Conservation (phyloP, 2,888 invertebrate genomes). For the Zelleria hepariella region DNA sequence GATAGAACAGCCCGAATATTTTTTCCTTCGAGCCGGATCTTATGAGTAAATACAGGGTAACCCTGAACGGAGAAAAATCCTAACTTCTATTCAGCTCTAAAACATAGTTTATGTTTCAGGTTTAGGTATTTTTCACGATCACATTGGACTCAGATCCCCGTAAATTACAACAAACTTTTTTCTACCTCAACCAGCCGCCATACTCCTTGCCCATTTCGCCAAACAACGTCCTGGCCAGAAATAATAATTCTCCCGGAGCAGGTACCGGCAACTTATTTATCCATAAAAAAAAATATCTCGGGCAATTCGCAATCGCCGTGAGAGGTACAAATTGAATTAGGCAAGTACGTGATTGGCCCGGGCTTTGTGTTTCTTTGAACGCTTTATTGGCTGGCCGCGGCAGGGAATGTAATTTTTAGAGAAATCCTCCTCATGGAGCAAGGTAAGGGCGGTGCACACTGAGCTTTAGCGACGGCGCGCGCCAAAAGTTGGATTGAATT, state of each 20-base stretch:
- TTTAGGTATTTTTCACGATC: too few relatives aligned
- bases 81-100: too few relatives aligned
- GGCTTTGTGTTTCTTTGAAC: constrained; percentile 37
- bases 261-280: constrained; percentile 16
- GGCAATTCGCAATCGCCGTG: constrained; percentile 59
- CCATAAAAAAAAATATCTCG: constrained; percentile 55
- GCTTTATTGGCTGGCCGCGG: constrained; percentile 24
- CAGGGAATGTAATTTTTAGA: constrained; percentile 50
- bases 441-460: neutral
- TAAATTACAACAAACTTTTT: too few relatives aligned
- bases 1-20: too few relatives aligned
- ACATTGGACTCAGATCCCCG: too few relatives aligned
- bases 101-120: too few relatives aligned
- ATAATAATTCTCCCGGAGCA: neutral
- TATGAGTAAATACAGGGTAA: too few relatives aligned
- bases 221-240: neutral
- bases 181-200: neutral
- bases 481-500: neutral
- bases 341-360: constrained; percentile 52
- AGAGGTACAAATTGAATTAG: constrained; percentile 56
- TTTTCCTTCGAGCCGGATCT: too few relatives aligned
- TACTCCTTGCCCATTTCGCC: neutral
- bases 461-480: neutral
- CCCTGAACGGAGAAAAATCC: too few relatives aligned
- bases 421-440: constrained; percentile 14